Evolutionary conservation across 2,888 invertebrate species (phyloP).

Genomic region (Sacculina carcini): DNA sequence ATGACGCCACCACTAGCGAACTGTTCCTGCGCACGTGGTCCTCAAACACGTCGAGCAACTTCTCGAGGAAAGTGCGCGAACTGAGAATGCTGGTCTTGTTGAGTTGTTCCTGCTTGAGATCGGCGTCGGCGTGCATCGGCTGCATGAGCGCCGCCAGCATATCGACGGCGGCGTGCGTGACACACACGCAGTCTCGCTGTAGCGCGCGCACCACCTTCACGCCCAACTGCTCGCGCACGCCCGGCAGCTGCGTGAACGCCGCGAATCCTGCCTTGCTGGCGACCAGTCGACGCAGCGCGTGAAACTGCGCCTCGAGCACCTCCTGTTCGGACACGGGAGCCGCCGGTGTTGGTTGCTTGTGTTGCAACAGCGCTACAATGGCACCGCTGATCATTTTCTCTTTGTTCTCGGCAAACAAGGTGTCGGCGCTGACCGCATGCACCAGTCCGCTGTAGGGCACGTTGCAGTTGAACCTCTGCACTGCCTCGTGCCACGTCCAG

Average conservation of each 20-base stretch:
- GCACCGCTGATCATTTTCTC: conserved; percentile 82
- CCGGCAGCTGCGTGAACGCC: conserved; percentile 65
- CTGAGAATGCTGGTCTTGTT: conserved; percentile 89
- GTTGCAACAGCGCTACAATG: conserved; percentile 26
- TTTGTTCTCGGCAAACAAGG: conserved; percentile 90
- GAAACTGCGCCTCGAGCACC: conserved; percentile 81
- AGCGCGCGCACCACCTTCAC: conserved; percentile 69
- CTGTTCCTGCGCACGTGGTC: conserved; percentile 81
- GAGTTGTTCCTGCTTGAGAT: conserved; percentile 84
- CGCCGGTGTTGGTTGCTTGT: conserved; percentile 35
- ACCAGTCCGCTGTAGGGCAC: conserved; percentile 89
- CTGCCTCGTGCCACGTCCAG: conserved; percentile 44
- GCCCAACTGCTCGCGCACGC: conserved; percentile 89
- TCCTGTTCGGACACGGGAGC: conserved; percentile 21
- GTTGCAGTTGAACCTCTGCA: conserved; percentile 87
- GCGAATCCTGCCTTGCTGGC: conserved; percentile 96
- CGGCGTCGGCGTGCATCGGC: conserved; percentile 86
- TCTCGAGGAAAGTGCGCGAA: conserved; percentile 69
- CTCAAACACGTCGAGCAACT: conserved; percentile 78
- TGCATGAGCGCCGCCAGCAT: conserved; percentile 94
- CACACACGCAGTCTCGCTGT: conserved; percentile 58
- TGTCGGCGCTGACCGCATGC: conserved; percentile 90
- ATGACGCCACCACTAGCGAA: conserved; percentile 80
- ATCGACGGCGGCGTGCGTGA: conserved; percentile 87
- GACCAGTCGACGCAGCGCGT: conserved; percentile 66